Percentiles rank a stretch among this genome's conserved stretches.
phyloP scores from a whole-genome alignment of 2,888 invertebrate genomes.

The Yponomeuta malinellus region DNA sequence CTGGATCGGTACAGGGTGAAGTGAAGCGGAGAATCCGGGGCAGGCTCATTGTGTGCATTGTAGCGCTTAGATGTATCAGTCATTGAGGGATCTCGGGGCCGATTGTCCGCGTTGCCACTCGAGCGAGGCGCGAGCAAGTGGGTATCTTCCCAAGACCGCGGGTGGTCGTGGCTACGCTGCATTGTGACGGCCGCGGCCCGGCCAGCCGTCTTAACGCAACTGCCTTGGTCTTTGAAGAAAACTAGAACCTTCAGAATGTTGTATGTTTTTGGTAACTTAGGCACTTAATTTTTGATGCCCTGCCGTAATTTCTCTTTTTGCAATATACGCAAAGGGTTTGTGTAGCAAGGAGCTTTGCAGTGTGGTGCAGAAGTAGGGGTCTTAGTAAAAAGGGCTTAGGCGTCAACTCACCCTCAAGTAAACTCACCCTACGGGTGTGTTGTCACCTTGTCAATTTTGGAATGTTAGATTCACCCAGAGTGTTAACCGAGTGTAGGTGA shows the following conservation, averaged over 20 bases:
- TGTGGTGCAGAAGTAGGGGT: too few relatives aligned
- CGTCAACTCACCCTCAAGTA: too few relatives aligned
- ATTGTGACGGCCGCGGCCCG: conserved; percentile 33
- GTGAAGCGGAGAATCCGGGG: conserved; percentile 14
- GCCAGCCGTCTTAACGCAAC: conserved; percentile 43
- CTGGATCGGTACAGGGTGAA: conserved; percentile 35
- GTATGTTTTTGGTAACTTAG: neutral
- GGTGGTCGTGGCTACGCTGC: conserved; percentile 45
- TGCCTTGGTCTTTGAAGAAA: conserved; percentile 24
- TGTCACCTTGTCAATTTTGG: too few relatives aligned
- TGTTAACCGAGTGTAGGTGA: too few relatives aligned
- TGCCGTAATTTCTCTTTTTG: neutral
- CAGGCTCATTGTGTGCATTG: conserved; percentile 17
- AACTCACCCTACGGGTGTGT: too few relatives aligned
- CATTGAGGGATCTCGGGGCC: conserved; percentile 51
- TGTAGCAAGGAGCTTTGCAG: too few relatives aligned
- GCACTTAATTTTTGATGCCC: neutral
- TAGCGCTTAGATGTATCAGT: conserved; percentile 34
- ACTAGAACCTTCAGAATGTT: conserved; percentile 22
- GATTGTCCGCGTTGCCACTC: conserved; percentile 46
- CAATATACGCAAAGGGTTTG: neutral
- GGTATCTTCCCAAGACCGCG: conserved; percentile 40
- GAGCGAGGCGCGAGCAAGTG: conserved; percentile 35
- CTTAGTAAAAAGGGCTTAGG: too few relatives aligned
- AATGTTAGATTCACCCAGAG: too few relatives aligned